These are phyloP conservation scores for Cryptotermes secundus DNA, from an alignment of 1,140 invertebrate species.

Conservation along the genomic window DNA sequence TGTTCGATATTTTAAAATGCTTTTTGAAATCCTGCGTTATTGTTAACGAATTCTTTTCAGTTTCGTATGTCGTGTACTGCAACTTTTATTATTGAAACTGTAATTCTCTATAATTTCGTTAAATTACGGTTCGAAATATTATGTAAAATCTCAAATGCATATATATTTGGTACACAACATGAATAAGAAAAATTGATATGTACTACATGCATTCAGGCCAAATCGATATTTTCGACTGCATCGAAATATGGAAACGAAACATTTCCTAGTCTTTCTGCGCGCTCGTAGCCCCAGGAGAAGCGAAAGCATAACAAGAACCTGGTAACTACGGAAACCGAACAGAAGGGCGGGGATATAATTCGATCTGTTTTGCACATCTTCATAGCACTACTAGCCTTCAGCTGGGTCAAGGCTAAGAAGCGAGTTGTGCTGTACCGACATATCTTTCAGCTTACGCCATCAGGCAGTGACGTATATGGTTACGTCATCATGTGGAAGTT, in stretches of 20 bases:
- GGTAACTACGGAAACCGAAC: background rate
- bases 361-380: background rate
- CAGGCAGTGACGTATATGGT: no score
- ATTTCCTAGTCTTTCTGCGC: background rate
- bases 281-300: background rate
- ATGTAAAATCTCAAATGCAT: no score
- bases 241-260: background rate
- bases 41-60: no score
- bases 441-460: no score
- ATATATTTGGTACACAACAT: background rate
- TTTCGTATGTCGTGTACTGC: no score
- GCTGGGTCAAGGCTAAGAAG: background rate
- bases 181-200: background rate
- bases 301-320: background rate
- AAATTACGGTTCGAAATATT: no score
- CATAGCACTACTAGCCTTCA: background rate
- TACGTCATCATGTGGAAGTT: no score
- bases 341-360: background rate
- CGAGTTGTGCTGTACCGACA: no score
- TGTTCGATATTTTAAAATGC: no score
- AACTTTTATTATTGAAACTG: no score
- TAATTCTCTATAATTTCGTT: no score
- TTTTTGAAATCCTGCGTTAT: no score
- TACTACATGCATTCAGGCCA: background rate
- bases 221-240: background rate